Conservation (phyloP, 2,888 invertebrate genomes). For the Trachelus troglodyta region DNA sequence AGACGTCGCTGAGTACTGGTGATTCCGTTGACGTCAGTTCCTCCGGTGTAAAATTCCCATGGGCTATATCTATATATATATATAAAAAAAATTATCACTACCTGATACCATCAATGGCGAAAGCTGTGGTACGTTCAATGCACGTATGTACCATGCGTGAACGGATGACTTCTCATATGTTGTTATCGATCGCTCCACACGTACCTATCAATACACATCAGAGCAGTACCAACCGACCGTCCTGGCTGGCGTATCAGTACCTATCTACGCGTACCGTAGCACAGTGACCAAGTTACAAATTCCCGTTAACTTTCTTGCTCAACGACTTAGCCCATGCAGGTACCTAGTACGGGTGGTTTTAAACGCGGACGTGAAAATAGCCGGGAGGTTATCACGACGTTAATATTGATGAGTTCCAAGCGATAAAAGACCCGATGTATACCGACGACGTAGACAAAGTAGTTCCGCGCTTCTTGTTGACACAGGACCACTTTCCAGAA, state of each 20-base stretch:
- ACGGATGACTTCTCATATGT: not conserved
- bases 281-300: not conserved
- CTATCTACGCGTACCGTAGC: not conserved
- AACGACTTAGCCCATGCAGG: not conserved
- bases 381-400: conserved; percentile 10
- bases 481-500: conserved; percentile 3
- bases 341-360: not conserved
- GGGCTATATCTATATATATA: conserved; percentile 71
- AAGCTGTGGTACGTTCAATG: not conserved
- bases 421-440: not conserved
- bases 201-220: not conserved
- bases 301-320: not conserved
- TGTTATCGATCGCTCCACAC: not conserved
- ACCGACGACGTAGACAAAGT: not conserved
- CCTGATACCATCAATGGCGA: not conserved
- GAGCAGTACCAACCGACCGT: not conserved
- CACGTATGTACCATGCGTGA: not conserved
- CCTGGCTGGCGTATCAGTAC: not conserved
- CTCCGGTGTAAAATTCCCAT: conserved; percentile 81
- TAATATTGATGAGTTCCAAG: conserved; percentile 21
- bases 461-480: conserved; percentile 1
- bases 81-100: not conserved
- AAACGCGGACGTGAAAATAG: conserved; percentile 11
- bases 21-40: conserved; percentile 69
- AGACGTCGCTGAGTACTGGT: conserved; percentile 68